phyloP scores from a whole-genome alignment of 2,888 invertebrate genomes.

The Anorthoa munda region DNA sequence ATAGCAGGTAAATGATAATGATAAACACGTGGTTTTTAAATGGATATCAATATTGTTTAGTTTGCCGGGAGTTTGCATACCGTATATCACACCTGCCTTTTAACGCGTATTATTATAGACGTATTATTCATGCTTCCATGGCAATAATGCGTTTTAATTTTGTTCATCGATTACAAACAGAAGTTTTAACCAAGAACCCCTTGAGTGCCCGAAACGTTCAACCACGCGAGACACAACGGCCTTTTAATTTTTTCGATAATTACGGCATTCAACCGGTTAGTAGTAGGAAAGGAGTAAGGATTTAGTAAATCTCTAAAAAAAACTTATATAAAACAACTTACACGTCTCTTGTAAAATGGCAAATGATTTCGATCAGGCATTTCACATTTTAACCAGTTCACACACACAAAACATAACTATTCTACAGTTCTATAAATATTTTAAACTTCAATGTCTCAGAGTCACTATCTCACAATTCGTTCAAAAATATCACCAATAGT shows the following conservation, averaged over 20 bases:
- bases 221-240: too few relatives aligned
- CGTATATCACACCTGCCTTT: background rate
- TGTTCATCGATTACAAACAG: background rate
- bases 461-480: conserved; percentile 31
- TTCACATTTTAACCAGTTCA: conserved; percentile 70
- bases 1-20: conserved; percentile 3
- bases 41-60: background rate
- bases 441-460: conserved; percentile 30
- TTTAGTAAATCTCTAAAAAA: background rate
- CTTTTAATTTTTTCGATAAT: too few relatives aligned
- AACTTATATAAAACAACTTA: conserved; percentile 72
- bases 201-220: too few relatives aligned
- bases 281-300: background rate
- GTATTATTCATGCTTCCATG: background rate
- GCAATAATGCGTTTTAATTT: background rate
- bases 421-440: conserved; percentile 24
- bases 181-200: background rate
- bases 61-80: background rate
- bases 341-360: conserved; percentile 77
- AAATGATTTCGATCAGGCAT: conserved; percentile 87
- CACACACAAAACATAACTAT: conserved; percentile 55
- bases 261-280: too few relatives aligned
- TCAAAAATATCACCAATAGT: conserved; percentile 24
- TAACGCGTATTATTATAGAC: background rate
- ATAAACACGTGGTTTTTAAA: conserved; percentile 10